Evolutionary conservation across 1,140 invertebrate species (phyloP), one percentile per base, ranked within the genome.

Genomic region (Euwallacea fornicatus): DNA sequence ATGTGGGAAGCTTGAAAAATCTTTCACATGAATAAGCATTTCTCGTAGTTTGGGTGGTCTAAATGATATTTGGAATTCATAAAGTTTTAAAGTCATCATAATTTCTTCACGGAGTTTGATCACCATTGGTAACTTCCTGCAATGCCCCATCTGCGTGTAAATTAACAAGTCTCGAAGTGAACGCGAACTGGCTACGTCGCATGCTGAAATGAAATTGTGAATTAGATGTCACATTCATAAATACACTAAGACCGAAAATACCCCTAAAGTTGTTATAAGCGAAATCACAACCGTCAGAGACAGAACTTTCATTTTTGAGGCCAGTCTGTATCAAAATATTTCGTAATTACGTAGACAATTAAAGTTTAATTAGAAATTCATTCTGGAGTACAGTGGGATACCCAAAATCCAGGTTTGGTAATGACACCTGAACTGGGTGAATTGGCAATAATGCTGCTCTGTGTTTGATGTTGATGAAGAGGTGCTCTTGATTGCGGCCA

Each of bases 261-360:
- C 6, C 21, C 21, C 21, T 33, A 65, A 65, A 65, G 13, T 42
- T 65, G 46, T 16, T 7, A 67, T 55, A 13, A 43, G 10, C 6
- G n/a, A 33, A 55, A 66, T 66, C 47, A 16, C 42, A 4, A 15
- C 7, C 21, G 55, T 58, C 54, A 67, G 41, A 7, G 0, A 43
- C 65, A 67, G 42, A 67, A 43, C n/a, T 44, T 61, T 69, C 13
- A 42, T 61, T 60, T 53, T 60, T 54, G 10, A 9, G 41, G 15
- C 13, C 10, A 11, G 56, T 46, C 46, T 69, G 58, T 60, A 44
- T 61, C 66, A 53, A 60, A 61, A 61, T 61, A 60, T 61, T 69
- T 47, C 53, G 66, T 61, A 69, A 61, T 69, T 69, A 61, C 46
- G 8, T 43, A 21, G 46, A 69, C 66, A 69, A 69, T 69, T 61